A percentile compares a stretch with the other conserved stretches of the same genome.
Evolutionary conservation across 2,797 vertebrate species (phyloP).

Genomic region (Poecile montanus): DNA sequence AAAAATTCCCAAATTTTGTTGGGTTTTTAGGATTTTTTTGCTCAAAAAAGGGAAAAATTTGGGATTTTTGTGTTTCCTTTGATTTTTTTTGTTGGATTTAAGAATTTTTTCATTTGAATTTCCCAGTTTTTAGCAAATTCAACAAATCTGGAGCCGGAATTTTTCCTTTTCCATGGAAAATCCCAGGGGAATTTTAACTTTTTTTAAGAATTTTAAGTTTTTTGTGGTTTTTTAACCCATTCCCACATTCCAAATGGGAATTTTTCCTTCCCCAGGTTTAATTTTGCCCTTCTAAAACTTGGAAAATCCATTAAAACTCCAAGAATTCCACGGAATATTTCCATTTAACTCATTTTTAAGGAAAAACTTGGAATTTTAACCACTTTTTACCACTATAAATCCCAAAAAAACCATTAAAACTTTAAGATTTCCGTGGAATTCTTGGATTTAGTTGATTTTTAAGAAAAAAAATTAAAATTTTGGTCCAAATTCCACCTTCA

Average conservation of each 20-base stretch:
- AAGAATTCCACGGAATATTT: fast-evolving
- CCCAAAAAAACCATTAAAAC: fast-evolving
- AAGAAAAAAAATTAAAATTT: no score
- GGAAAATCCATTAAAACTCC: neutral
- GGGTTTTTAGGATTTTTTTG: fast-evolving
- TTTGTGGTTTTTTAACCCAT: neutral
- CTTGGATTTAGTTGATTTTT: no score
- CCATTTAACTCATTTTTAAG: neutral
- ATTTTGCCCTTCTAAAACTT: neutral
- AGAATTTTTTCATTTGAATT: fast-evolving
- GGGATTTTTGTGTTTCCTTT: neutral
- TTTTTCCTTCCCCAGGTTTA: neutral
- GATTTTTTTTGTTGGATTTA: neutral
- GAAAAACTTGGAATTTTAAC: no score
- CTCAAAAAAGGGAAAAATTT: fast-evolving
- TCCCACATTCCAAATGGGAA: neutral
- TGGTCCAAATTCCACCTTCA: no score
- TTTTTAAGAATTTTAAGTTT: neutral
- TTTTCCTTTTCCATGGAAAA: neutral
- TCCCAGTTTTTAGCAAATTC: fast-evolving
- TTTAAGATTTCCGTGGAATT: fast-evolving
- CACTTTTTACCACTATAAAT: neutral
- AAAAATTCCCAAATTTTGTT: fast-evolving
- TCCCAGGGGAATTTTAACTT: no score
- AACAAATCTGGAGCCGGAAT: fast-evolving